These are phyloP conservation scores for Coluber constrictor DNA, from an alignment of 2,797 vertebrate species.

Conservation along the genomic window DNA sequence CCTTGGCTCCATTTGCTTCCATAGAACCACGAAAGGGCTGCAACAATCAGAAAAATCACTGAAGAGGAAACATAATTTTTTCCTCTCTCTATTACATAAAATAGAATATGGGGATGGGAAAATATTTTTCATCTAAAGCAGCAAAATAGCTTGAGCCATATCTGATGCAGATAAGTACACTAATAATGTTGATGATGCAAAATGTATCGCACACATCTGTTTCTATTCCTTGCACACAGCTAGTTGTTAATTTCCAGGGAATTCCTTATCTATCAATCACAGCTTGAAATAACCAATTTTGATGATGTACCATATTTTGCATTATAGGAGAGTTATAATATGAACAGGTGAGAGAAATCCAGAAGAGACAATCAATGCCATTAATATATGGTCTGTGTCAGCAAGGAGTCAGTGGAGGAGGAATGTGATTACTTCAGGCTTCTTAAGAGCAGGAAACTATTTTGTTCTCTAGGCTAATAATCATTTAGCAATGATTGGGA, in stretches of 20 bases:
- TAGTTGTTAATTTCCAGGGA: background rate
- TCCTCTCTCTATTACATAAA: background rate
- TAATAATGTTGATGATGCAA: slow-evolving; percentile 27
- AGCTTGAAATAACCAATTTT: slow-evolving; percentile 18
- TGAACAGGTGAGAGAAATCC: slow-evolving; percentile 18
- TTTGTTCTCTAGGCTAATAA: background rate
- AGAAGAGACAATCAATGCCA: slow-evolving; percentile 3
- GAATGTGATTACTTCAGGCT: background rate
- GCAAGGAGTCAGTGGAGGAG: background rate
- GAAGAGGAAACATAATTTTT: background rate
- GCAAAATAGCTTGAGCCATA: slow-evolving; percentile 11
- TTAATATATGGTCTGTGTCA: background rate
- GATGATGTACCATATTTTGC: slow-evolving; percentile 18
- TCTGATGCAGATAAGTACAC: slow-evolving; percentile 3
- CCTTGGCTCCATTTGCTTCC: background rate
- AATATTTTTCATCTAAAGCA: slow-evolving; percentile 21
- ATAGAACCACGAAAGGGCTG: background rate
- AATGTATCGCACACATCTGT: background rate
- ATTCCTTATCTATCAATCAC: slow-evolving; percentile 21
- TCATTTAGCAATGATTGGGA: background rate
- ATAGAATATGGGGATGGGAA: background rate
- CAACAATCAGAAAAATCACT: background rate
- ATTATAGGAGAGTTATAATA: slow-evolving; percentile 5
- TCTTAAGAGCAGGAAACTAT: background rate
- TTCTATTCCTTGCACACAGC: background rate